These are phyloP conservation scores for Clusia tigrina DNA, from an alignment of 2,888 invertebrate genomes.

Conservation along the genomic window DNA sequence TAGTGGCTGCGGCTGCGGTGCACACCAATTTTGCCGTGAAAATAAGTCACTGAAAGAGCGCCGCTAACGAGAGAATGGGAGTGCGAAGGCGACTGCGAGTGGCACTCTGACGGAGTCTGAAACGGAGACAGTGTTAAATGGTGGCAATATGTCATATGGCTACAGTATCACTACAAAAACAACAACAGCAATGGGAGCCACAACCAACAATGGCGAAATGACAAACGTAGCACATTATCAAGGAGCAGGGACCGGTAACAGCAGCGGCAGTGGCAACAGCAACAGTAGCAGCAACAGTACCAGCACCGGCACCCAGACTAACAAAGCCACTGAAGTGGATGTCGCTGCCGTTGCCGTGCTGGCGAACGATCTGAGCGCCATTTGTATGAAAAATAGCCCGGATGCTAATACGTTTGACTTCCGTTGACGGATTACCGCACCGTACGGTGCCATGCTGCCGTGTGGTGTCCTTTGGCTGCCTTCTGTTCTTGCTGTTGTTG, in stretches of 20 bases:
- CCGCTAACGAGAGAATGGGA: constrained; percentile 24
- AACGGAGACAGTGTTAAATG: constrained; percentile 60
- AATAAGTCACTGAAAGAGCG: constrained; percentile 20
- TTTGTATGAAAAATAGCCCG: constrained; percentile 61
- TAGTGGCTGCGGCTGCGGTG: no score
- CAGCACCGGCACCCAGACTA: background rate
- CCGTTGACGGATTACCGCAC: constrained; percentile 61
- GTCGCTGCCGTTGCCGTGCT: no score
- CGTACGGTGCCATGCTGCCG: constrained; percentile 32
- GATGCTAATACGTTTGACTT: constrained; percentile 64
- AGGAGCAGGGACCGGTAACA: background rate
- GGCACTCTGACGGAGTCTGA: constrained; percentile 32
- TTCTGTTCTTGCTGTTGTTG: no score
- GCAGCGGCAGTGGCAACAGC: no score
- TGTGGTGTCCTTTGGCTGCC: constrained; percentile 38
- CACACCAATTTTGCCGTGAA: no score
- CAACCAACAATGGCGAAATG: no score
- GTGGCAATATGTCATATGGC: constrained; percentile 56
- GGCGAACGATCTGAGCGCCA: constrained; percentile 45
- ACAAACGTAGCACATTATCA: background rate
- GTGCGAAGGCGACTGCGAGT: background rate
- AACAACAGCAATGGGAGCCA: background rate
- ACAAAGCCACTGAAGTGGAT: background rate
- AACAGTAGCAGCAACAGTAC: background rate
- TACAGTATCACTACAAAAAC: background rate